Evolutionary conservation across 2,113 vertebrate species (phyloP).

Genomic region (Thunnus thynnus): DNA sequence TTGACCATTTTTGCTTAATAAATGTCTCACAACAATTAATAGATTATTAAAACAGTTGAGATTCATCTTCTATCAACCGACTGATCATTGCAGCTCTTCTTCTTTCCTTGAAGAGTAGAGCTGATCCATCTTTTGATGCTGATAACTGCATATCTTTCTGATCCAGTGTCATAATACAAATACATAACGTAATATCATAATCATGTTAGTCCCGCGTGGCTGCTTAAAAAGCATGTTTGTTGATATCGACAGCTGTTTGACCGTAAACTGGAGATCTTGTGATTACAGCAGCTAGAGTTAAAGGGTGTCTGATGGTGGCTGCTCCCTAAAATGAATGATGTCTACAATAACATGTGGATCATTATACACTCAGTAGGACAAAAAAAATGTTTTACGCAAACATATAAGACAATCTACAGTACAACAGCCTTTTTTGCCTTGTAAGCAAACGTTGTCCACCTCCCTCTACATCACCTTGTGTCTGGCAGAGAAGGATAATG

Average conservation of each 20-base stretch:
- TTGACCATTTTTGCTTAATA: too few relatives aligned
- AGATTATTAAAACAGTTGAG: too few relatives aligned
- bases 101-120: not conserved
- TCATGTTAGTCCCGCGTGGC: not conserved
- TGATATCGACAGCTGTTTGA: not conserved
- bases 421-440: not conserved
- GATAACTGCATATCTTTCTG: not conserved
- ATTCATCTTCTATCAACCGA: too few relatives aligned
- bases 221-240: too few relatives aligned
- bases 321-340: not conserved
- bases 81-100: too few relatives aligned
- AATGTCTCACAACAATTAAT: too few relatives aligned
- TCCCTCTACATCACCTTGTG: not conserved
- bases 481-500: constrained; percentile 17
- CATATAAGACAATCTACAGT: too few relatives aligned
- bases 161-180: not conserved
- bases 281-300: not conserved
- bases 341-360: not conserved
- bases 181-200: not conserved
- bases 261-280: not conserved
- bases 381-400: not conserved
- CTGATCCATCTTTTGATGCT: not conserved
- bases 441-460: not conserved
- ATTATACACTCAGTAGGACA: not conserved
- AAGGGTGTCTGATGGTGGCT: not conserved